A percentile compares a stretch with the other conserved stretches of the same genome.
Evolutionary conservation across 2,888 invertebrate genomes (phyloP).

Genomic region (Arctia plantaginis): DNA sequence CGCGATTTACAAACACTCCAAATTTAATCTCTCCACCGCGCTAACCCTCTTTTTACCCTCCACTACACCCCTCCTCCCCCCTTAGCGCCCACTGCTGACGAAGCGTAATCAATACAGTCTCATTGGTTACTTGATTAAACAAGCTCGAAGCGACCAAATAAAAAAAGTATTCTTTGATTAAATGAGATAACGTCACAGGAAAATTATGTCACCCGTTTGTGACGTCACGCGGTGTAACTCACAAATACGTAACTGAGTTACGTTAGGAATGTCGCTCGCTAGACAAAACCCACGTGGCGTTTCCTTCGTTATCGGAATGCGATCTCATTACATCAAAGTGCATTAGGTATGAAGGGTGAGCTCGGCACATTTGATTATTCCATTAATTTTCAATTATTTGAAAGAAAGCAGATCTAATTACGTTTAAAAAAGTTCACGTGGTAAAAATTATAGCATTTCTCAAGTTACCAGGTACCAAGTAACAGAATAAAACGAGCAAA

Average conservation of each 20-base stretch:
- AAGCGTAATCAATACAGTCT: slow-evolving; percentile 2
- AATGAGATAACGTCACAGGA: neutral
- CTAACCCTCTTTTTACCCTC: neutral
- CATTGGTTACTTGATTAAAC: slow-evolving; percentile 10
- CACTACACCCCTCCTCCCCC: neutral
- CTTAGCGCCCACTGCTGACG: neutral
- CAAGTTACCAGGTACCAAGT: neutral
- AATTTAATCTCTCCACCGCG: neutral
- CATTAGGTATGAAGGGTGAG: neutral
- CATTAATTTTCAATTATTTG: neutral
- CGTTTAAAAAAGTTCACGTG: neutral
- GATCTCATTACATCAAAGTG: neutral
- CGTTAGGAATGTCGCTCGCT: neutral
- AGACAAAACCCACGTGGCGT: neutral
- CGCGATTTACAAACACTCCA: slow-evolving; percentile 1
- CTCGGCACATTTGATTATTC: neutral
- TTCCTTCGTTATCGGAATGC: neutral
- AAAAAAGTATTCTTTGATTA: slow-evolving; percentile 2
- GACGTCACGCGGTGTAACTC: neutral
- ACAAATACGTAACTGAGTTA: neutral
- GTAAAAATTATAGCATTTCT: neutral
- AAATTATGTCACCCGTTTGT: neutral
- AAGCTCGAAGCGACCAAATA: neutral
- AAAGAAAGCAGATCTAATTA: neutral
- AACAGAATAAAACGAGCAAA: too few relatives aligned